Base-by-base conservation (phyloP, 1,140 invertebrate species). In the Papilio machaon region DNA sequence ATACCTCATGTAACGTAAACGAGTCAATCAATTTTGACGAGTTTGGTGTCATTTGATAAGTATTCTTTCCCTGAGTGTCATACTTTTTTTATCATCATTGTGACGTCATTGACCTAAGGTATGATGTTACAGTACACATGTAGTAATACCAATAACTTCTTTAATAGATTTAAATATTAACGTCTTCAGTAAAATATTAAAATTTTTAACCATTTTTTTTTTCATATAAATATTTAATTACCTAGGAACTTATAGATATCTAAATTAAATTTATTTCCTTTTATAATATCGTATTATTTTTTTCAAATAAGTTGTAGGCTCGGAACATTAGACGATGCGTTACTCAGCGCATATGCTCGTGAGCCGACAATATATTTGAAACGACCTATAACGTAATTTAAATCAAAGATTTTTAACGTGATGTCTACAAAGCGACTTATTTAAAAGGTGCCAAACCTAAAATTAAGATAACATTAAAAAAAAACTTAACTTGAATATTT, bases 181-280 rank as follows among this genome's bases (percentile, higher is more conserved):
- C 75, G 17, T 2, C 17, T 38, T 58, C 13, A 60, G 46, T 78
- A 78, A 78, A 78, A 78, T 78, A 78, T 78, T 7, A 9, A 78
- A 78, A 23, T 38, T 60, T 9, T 78, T 43, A 30, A 78, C 23
- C 17, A 47, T 15, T 74, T 46, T 46, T 46, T 46, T 58, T 58
- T n/a, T n/a, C 54, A 17, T 49, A 75, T 75, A 75, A 75, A 75
- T 75, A 75, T 67, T 13, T 10, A 2, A 1, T 67, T 23, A 67
- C 23, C 23, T 67, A 58, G 17, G 17, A 17, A 58, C 54, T 19
- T 58, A 6, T 7, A n/a, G 5, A 58, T 7, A 58, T 58, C 5
- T 58, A 58, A 58, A 15, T 15, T 54, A 54, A 54, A 58, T n/a
- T 11, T 58, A 58, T 58, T 58, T 52, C 1, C 1, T 58, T 58